These are phyloP conservation scores for Daubentonia madagascariensis DNA, from an alignment of 2,113 vertebrate species.

Conservation along the genomic window DNA sequence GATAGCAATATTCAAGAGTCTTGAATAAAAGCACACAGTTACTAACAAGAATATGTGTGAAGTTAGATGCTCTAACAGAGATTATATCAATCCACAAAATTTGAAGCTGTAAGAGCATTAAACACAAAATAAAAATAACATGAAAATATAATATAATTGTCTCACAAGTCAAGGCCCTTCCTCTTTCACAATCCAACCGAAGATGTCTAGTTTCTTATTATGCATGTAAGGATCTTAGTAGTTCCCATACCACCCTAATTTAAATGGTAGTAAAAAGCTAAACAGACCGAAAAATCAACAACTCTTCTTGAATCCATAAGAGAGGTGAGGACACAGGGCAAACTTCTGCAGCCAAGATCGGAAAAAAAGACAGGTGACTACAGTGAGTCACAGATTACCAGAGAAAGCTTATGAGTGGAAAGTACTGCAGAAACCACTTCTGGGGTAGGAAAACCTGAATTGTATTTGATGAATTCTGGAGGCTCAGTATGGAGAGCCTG, in stretches of 20 bases:
- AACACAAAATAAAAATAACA: not conserved
- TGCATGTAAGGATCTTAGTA: not conserved
- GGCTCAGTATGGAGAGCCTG: not conserved
- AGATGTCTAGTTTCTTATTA: not conserved
- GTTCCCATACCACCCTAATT: not conserved
- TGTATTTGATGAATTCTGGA: not conserved
- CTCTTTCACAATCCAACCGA: not conserved
- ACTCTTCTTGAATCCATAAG: not conserved
- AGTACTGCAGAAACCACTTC: not conserved
- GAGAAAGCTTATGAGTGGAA: not conserved
- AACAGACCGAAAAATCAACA: not conserved
- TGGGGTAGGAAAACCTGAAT: not conserved
- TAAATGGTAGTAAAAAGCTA: not conserved
- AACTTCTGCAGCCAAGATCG: not conserved
- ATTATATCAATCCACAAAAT: not conserved
- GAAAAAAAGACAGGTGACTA: not conserved
- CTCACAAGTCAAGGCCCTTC: not conserved
- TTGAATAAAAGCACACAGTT: not conserved
- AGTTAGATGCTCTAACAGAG: not conserved
- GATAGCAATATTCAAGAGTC: not conserved
- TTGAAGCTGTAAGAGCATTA: not conserved
- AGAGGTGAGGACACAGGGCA: not conserved
- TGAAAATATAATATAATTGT: not conserved
- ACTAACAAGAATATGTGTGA: not conserved
- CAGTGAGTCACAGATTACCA: not conserved